Evolutionary conservation across 2,797 vertebrate genomes (phyloP).

Genomic region (Melopsittacus undulatus): DNA sequence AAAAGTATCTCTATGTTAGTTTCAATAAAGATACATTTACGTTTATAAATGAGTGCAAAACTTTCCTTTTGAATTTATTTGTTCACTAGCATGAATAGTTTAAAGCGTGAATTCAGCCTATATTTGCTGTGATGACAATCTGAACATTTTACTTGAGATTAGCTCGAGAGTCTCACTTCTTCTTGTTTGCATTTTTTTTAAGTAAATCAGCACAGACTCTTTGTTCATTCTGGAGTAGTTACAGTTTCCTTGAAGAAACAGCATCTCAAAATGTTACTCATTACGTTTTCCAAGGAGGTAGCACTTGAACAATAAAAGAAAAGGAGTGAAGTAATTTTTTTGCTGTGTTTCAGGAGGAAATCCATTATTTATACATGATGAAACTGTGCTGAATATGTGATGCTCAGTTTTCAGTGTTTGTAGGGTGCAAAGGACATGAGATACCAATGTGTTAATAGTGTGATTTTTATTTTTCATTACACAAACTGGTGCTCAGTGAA

Average conservation of each 20-base stretch:
- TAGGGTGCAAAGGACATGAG: neutral
- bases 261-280: neutral
- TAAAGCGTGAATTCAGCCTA: neutral
- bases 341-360: neutral
- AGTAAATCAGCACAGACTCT: neutral
- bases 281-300: neutral
- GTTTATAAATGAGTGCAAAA: neutral
- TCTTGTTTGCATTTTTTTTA: neutral
- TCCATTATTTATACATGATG: neutral
- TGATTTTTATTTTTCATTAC: neutral
- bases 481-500: neutral
- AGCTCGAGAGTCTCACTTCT: neutral
- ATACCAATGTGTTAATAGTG: neutral
- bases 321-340: neutral
- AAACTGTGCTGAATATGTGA: neutral
- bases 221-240: neutral
- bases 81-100: neutral
- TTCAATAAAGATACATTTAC: neutral
- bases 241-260: neutral
- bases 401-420: neutral
- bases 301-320: neutral
- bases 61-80: neutral
- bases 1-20: neutral
- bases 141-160: neutral
- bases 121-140: neutral